These are phyloP conservation scores for Onthophagus sagittarius DNA, from an alignment of 2,888 invertebrate species.

Conservation along the genomic window DNA sequence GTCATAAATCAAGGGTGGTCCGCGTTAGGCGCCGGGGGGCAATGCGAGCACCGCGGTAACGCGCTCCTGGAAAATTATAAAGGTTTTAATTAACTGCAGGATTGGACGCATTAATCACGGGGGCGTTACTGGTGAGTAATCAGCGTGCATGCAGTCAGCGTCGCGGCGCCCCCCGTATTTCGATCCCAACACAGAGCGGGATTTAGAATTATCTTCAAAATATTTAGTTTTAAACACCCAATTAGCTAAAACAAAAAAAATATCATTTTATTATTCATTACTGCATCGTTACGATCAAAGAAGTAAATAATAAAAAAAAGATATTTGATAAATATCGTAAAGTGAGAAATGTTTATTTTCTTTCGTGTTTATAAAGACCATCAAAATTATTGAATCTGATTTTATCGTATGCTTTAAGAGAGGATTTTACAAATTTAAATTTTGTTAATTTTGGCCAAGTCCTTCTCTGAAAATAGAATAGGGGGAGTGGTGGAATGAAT, in stretches of 20 bases:
- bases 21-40: neutral
- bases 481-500: slow-evolving; percentile 31
- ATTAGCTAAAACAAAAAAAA: neutral
- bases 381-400: too few species aligned
- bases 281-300: too few species aligned
- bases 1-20: slow-evolving; percentile 9
- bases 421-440: neutral
- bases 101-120: slow-evolving; percentile 45
- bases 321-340: too few species aligned
- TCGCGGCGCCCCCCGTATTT: slow-evolving; percentile 16
- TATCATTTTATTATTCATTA: too few species aligned
- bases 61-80: slow-evolving; percentile 42
- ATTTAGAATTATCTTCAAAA: neutral
- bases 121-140: slow-evolving; percentile 46
- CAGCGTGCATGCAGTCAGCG: slow-evolving; percentile 37
- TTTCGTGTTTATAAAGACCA: too few species aligned
- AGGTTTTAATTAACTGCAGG: slow-evolving; percentile 46
- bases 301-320: too few species aligned
- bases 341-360: too few species aligned
- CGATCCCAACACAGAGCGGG: neutral
- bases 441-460: neutral
- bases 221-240: neutral
- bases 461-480: neutral
- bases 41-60: slow-evolving; percentile 30
- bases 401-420: neutral